Evolutionary conservation across 2,888 invertebrate species (phyloP), one percentile per base, ranked within the genome.

Genomic region (Drosophila monieri): DNA sequence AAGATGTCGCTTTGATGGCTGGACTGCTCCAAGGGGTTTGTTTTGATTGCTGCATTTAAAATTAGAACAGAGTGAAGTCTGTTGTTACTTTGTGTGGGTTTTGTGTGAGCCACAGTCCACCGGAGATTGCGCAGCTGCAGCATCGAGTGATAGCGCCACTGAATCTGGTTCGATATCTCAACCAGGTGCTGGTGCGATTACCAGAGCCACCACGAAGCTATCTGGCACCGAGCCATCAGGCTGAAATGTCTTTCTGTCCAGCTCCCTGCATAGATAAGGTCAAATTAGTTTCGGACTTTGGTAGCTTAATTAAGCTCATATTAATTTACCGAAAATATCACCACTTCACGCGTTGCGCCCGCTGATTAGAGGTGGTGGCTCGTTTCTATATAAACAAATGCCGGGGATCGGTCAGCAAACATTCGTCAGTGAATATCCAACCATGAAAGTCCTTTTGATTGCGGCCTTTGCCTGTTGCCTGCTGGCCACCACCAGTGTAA

Each of bases 371-470:
- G 43, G 1, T 18, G 37, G 2, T 5, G 39, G 39, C 23, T 37
- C 43, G 18, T n/a, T 23, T 43, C 60, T 70, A 70, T 70, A 59
- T 70, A 68, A 70, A 18, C 47, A 48, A 39, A 23, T n/a, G 3
- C 12, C 60, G 5, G 9, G 51, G 47, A 35, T 52, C 47, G 39
- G 10, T 15, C 8, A 25, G 23, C 35, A 35, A 52, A 47, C 68
- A 68, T n/a, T 60, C 48, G 18, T 12, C 37, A 41, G 39, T 41
- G 41, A 69, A 66, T 51, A 54, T 53, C 37, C 18, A 35, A 52
- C 32, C 23, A 79, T 79, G 79, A 85, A 58, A 68, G 55, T 55
- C 15, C 56, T 80, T 1, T 32, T 85, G 62, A 55, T 80, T 27
- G 14, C 62, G 56, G 60, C 64, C 5, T 48, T 68, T 1, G 80